Conservation (phyloP, 2,888 invertebrate species). For the Lampropteryx suffumata region DNA sequence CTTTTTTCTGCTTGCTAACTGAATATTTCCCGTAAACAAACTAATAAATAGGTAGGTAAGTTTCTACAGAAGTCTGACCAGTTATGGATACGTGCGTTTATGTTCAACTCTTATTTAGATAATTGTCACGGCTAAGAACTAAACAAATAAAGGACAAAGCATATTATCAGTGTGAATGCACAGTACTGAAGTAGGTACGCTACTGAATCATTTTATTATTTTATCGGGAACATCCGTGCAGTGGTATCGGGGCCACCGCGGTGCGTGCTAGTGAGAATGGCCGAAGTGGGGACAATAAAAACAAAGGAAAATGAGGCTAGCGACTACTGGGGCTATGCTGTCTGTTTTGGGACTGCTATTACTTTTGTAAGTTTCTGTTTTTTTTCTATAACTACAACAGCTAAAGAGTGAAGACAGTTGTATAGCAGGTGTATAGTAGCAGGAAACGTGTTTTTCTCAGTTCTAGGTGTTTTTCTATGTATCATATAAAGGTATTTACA, state of each 20-base stretch:
- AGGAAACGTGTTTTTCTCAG: no score
- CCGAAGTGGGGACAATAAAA: constrained; percentile 33
- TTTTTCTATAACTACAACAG: no score
- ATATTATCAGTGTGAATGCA: constrained; percentile 14
- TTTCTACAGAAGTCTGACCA: no score
- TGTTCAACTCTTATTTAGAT: neutral
- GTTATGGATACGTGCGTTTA: no score
- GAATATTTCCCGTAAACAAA: no score
- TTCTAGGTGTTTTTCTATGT: no score
- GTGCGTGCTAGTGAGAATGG: constrained; percentile 35
- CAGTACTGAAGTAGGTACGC: neutral
- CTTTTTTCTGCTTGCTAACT: no score
- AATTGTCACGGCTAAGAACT: constrained; percentile 1
- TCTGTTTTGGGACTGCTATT: constrained; percentile 84
- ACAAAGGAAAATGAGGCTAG: constrained; percentile 35
- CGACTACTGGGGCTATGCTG: constrained; percentile 85
- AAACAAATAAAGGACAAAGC: constrained; percentile 24
- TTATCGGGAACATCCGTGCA: constrained; percentile 34
- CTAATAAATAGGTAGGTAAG: no score
- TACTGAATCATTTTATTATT: constrained; percentile 20
- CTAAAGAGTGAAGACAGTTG: no score
- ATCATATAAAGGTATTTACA: no score
- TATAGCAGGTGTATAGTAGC: no score
- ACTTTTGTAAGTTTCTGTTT: constrained; percentile 81
- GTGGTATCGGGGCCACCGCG: constrained; percentile 20